These are phyloP conservation scores for Ceryle rudis DNA, from an alignment of 2,797 vertebrate genomes.

Conservation along the genomic window DNA sequence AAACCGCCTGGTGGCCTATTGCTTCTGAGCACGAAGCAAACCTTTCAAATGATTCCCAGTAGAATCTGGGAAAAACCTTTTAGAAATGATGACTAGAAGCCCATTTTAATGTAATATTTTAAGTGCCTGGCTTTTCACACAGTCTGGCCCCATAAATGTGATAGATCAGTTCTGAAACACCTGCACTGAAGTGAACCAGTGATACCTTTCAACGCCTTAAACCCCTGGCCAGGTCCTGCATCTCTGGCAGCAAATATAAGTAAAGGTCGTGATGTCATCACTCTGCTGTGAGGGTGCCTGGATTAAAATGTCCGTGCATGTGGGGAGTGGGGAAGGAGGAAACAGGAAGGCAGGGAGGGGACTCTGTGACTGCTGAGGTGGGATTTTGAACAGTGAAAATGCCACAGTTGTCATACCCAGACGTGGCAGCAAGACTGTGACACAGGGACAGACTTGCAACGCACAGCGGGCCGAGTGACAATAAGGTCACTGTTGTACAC, in stretches of 20 bases:
- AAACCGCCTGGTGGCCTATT: neutral
- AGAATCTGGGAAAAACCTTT: constrained; percentile 3
- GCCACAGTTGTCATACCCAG: neutral
- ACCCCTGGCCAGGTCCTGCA: neutral
- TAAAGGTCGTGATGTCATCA: constrained; percentile 55
- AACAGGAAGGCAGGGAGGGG: neutral
- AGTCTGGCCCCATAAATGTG: constrained; percentile 24
- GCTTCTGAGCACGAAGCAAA: neutral
- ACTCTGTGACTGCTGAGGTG: constrained; percentile 40
- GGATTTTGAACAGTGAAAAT: constrained; percentile 41
- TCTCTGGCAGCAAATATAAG: neutral
- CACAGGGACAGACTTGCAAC: constrained; percentile 10
- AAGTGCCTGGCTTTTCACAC: constrained; percentile 15
- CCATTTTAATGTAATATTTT: constrained; percentile 35
- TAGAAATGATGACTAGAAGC: constrained; percentile 35
- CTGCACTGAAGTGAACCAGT: constrained; percentile 34
- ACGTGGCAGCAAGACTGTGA: neutral
- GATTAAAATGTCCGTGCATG: constrained; percentile 36
- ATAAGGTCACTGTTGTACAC: constrained; percentile 34
- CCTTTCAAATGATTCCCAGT: neutral
- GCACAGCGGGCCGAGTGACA: constrained; percentile 5
- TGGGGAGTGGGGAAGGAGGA: neutral
- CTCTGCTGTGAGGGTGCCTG: constrained; percentile 13
- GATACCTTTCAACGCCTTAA: constrained; percentile 33
- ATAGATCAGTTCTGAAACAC: constrained; percentile 49